phyloP scores from a whole-genome alignment of 2,888 invertebrate genomes.

The Sipha maydis region DNA sequence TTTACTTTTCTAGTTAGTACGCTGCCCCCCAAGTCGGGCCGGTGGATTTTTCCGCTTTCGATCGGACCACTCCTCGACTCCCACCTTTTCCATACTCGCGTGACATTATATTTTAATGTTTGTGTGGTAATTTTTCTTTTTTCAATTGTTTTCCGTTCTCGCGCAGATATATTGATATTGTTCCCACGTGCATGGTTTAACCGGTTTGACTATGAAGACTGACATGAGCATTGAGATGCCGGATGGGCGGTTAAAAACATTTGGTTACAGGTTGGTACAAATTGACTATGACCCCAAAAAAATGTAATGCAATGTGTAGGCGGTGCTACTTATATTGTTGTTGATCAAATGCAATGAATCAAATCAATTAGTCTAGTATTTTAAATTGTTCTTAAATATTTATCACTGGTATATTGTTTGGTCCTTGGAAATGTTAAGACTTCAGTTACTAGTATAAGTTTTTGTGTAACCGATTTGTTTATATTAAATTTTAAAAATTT shows the following conservation, averaged over 20 bases:
- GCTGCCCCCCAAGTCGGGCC: not conserved
- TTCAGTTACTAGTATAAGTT: no score
- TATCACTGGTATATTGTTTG: no score
- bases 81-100: not conserved
- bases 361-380: no score
- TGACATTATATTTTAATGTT: not conserved
- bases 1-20: not conserved
- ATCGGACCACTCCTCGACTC: not conserved
- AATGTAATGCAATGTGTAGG: not conserved
- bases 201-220: conserved; percentile 32
- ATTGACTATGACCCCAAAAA: not conserved
- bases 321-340: no score
- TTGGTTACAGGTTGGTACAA: conserved; percentile 44
- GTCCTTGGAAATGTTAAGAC: no score
- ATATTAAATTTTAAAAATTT: no score
- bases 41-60: not conserved
- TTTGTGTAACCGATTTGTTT: no score
- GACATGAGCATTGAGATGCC: conserved; percentile 56
- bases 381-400: no score
- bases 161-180: not conserved
- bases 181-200: not conserved
- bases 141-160: not conserved
- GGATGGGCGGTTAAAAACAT: conserved; percentile 43
- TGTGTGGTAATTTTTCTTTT: not conserved
- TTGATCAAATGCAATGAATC: no score